Evolutionary conservation across 2,888 invertebrate genomes (phyloP).

Genomic region (Habrosyne pyritoides): DNA sequence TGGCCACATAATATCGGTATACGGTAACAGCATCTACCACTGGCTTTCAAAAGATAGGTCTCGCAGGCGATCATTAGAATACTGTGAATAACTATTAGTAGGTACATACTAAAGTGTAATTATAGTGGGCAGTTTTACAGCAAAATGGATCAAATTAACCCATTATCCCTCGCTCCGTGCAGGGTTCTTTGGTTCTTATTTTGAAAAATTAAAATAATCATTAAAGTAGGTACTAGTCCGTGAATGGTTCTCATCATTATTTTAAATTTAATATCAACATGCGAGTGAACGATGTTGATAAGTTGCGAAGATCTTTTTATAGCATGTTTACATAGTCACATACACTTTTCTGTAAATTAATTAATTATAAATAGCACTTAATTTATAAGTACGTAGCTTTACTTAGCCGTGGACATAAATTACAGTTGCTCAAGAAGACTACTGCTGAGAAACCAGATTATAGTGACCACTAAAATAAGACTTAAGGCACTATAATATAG

Average conservation of each 20-base stretch:
- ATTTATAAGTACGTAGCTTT: not conserved
- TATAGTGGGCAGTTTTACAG: slow-evolving; percentile 36
- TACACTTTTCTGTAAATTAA: not conserved
- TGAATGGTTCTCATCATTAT: not conserved
- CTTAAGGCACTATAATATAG: too few species aligned
- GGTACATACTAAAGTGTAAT: slow-evolving; percentile 34
- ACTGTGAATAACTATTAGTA: slow-evolving; percentile 35
- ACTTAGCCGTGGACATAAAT: not conserved
- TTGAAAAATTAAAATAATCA: not conserved
- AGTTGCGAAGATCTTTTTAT: not conserved
- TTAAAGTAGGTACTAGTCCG: not conserved
- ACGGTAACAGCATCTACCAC: slow-evolving; percentile 27
- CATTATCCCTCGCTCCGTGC: slow-evolving; percentile 31
- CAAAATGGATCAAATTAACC: slow-evolving; percentile 46
- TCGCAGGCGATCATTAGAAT: slow-evolving; percentile 37
- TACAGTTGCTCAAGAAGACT: not conserved
- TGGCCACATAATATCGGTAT: slow-evolving; percentile 26
- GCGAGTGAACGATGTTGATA: slow-evolving; percentile 6
- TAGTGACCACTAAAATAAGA: too few species aligned
- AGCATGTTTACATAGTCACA: not conserved
- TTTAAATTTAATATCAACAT: slow-evolving; percentile 9
- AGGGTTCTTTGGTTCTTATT: not conserved
- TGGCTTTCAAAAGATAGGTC: slow-evolving; percentile 17
- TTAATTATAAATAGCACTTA: not conserved
- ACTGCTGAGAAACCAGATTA: not conserved